phyloP scores from a whole-genome alignment of 1,140 invertebrate genomes.

The Ceratoteleas bidentatus region DNA sequence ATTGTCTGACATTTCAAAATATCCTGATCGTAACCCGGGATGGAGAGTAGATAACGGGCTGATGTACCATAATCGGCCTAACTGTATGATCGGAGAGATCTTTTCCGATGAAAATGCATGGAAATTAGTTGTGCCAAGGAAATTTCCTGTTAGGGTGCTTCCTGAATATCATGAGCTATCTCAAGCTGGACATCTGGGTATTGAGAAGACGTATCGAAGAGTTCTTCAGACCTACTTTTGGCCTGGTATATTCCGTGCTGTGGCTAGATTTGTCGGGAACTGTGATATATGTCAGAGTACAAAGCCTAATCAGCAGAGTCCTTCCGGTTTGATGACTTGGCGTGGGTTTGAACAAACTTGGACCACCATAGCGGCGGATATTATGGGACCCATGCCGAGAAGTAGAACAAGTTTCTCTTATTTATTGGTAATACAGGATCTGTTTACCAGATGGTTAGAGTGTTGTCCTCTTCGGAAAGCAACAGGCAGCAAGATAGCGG shows the following conservation, averaged over 20 bases:
- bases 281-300: background rate
- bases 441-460: constrained; percentile 2
- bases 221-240: background rate
- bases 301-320: background rate
- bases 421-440: constrained; percentile 3
- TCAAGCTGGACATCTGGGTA: background rate
- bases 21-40: constrained; percentile 15
- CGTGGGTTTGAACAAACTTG: background rate
- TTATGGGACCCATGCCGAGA: background rate
- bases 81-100: background rate
- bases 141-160: background rate
- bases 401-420: constrained; percentile 1
- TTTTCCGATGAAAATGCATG: background rate
- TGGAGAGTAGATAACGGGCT: constrained; percentile 3
- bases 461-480: background rate
- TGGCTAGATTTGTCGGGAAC: background rate
- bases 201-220: background rate
- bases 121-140: background rate
- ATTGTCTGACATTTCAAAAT: too few relatives aligned
- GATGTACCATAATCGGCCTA: background rate
- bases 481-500: background rate
- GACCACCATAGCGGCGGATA: background rate
- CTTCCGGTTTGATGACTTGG: background rate
- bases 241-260: background rate
- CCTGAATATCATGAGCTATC: background rate